These are phyloP conservation scores for Drosophila parabipectinata DNA, from an alignment of 1,140 invertebrate genomes.

Conservation along the genomic window DNA sequence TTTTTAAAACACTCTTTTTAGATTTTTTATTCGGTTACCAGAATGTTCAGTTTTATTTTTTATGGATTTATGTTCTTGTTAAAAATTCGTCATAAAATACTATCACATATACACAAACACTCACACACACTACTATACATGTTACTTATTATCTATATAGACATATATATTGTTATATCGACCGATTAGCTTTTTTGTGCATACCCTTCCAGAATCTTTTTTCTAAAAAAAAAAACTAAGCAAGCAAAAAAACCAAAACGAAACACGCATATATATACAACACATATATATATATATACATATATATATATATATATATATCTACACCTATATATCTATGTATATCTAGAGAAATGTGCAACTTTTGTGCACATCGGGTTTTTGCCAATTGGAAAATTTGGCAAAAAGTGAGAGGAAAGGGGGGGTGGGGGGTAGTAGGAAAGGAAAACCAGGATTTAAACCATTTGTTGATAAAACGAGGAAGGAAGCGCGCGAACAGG, in stretches of 20 bases:
- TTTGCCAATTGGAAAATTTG: conserved; percentile 9
- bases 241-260: conserved; percentile 35
- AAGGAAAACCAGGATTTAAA: conserved; percentile 9
- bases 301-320: conserved; percentile 24
- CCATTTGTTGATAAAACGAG: conserved; percentile 44
- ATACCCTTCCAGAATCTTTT: conserved; percentile 74
- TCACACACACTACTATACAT: conserved; percentile 52
- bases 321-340: conserved; percentile 42
- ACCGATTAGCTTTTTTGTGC: conserved; percentile 77
- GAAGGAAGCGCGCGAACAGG: conserved; percentile 30
- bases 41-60: conserved; percentile 1
- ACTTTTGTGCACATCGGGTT: conserved; percentile 63
- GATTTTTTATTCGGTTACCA: conserved; percentile 40
- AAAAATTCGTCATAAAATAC: conserved; percentile 50
- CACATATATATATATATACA: conserved; percentile 29
- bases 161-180: conserved; percentile 75
- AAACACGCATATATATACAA: conserved; percentile 56
- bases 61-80: conserved; percentile 65
- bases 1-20: conserved; percentile 47
- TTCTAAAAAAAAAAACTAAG: conserved; percentile 38
- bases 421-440: conserved; percentile 12
- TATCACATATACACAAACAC: conserved; percentile 16
- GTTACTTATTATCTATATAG: conserved; percentile 79
- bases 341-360: conserved; percentile 49
- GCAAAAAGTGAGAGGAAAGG: background rate